phyloP scores from a whole-genome alignment of 2,113 vertebrate species.

The Mus musculus region GRCm39 chr1:161380501-161381000 shows the following conservation, averaged over 20 bases:
- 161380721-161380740: not conserved
- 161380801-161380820: not conserved
- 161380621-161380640: too few relatives aligned
- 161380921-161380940: not conserved
- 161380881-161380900: conserved; percentile 38
- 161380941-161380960: conserved; percentile 23
- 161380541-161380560: not conserved
- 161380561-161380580: not conserved
- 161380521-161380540: not conserved
- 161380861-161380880: not conserved
- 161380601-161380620: not conserved
- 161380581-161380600: not conserved
- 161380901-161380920: not conserved
- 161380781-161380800: not conserved
- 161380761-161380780: not conserved
- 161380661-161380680: not conserved
- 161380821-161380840: not conserved
- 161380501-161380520: not conserved
- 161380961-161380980: not conserved
- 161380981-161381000: not conserved
- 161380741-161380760: conserved; percentile 32
- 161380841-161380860: conserved; percentile 21
- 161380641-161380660: not conserved
- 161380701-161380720: not conserved
- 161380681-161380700: not conserved